phyloP scores from a whole-genome alignment of 2,888 invertebrate species.

The Villa cingulata region DNA sequence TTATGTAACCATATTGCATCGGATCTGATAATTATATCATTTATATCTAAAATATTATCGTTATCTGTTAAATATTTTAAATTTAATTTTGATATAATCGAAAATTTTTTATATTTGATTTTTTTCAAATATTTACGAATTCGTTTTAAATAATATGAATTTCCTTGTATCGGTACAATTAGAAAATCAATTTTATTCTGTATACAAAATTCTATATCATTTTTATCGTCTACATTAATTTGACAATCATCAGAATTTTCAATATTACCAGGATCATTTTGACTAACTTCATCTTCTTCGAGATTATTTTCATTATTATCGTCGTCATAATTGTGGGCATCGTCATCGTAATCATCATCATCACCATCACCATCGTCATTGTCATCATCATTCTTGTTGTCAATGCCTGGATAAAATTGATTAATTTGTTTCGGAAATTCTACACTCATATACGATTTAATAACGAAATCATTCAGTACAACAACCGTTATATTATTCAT shows the following conservation, averaged over 20 bases:
- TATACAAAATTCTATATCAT: slow-evolving; percentile 22
- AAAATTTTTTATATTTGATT: background rate
- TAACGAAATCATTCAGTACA: slow-evolving; percentile 21
- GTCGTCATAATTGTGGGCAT: too few relatives aligned
- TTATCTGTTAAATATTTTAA: slow-evolving; percentile 24
- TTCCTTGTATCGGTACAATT: slow-evolving; percentile 24
- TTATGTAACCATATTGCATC: slow-evolving; percentile 30
- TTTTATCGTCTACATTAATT: slow-evolving; percentile 17
- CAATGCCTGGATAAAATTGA: too few relatives aligned
- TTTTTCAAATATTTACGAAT: slow-evolving; percentile 19
- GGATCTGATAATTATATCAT: slow-evolving; percentile 24
- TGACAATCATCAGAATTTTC: too few relatives aligned
- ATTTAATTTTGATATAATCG: background rate
- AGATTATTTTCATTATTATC: too few relatives aligned
- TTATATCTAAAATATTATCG: slow-evolving; percentile 25
- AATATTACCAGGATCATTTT: too few relatives aligned
- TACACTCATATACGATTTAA: slow-evolving; percentile 28
- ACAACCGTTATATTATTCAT: slow-evolving; percentile 19
- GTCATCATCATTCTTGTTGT: too few relatives aligned
- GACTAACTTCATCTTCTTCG: too few relatives aligned
- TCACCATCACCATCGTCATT: too few relatives aligned
- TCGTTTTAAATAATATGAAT: slow-evolving; percentile 20
- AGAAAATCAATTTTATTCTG: slow-evolving; percentile 23
- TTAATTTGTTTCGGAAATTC: slow-evolving; percentile 23
- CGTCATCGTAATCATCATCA: too few relatives aligned